Conservation (phyloP, 2,888 invertebrate genomes). For the Hirtodrosophila alboralis region DNA sequence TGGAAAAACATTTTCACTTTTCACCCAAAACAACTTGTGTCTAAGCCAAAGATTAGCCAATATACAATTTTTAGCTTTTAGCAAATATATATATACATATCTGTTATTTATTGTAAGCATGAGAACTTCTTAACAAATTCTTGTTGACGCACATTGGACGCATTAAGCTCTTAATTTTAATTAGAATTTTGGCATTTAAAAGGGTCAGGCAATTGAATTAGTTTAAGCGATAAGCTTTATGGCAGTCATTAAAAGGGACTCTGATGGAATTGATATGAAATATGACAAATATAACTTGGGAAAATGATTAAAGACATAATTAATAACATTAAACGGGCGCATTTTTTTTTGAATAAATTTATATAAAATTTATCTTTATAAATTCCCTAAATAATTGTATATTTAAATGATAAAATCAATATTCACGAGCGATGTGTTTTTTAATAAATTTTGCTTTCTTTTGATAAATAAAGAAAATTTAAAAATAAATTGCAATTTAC, state of each 20-base stretch:
- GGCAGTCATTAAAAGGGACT: constrained; percentile 25
- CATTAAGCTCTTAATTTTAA: constrained; percentile 51
- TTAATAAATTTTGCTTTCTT: too few species aligned
- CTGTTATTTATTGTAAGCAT: constrained; percentile 39
- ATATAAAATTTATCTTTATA: too few species aligned
- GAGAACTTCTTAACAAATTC: constrained; percentile 25
- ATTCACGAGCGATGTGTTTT: too few species aligned
- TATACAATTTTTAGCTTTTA: constrained; percentile 22
- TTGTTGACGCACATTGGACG: constrained; percentile 41
- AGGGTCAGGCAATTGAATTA: constrained; percentile 45
- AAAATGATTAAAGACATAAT: not conserved
- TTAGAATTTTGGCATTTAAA: constrained; percentile 26
- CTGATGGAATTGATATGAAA: constrained; percentile 10
- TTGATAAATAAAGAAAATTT: too few species aligned
- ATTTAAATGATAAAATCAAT: not conserved
- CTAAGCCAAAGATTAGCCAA: constrained; percentile 40
- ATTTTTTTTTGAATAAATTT: too few species aligned
- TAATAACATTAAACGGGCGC: not conserved
- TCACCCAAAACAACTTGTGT: constrained; percentile 20
- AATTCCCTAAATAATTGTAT: not conserved
- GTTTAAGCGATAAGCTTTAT: constrained; percentile 31
- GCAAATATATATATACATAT: constrained; percentile 18
- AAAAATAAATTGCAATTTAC: too few species aligned
- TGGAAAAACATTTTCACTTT: constrained; percentile 42
- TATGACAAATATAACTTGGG: not conserved